Evolutionary conservation across 2,113 vertebrate genomes (phyloP).

Genomic region (Hemiprocne comata): DNA sequence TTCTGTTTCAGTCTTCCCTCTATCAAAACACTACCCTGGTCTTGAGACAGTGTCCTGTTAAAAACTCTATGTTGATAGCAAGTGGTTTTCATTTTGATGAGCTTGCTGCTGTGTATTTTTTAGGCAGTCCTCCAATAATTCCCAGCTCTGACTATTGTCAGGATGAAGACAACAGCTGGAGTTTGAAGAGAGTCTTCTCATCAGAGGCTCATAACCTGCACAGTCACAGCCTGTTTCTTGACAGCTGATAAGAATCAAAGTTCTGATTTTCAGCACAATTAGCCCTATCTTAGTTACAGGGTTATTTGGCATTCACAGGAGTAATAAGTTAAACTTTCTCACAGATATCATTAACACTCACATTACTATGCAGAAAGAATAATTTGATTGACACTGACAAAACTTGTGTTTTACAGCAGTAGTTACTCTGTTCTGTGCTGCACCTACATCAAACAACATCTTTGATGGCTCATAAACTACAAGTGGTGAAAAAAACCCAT

Average conservation of each 20-base stretch:
- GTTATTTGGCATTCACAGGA: background rate
- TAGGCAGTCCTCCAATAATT: background rate
- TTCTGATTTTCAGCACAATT: slow-evolving; percentile 7
- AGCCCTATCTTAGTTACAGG: background rate
- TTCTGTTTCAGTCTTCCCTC: background rate
- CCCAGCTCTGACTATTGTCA: background rate
- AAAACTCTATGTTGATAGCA: background rate
- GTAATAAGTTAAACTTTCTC: slow-evolving; percentile 7
- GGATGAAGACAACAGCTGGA: background rate
- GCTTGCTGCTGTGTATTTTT: background rate
- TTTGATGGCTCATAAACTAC: slow-evolving; percentile 17
- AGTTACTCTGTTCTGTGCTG: background rate
- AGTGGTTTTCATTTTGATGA: background rate
- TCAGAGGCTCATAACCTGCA: background rate
- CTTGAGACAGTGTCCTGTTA: background rate
- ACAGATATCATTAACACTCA: background rate
- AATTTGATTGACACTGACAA: slow-evolving; percentile 22
- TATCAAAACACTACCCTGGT: background rate
- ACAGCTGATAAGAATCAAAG: background rate
- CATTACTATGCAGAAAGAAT: background rate
- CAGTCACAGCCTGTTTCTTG: background rate
- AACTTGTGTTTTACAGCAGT: background rate
- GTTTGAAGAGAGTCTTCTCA: background rate
- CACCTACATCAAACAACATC: background rate
- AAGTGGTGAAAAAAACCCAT: background rate